Base-by-base conservation (phyloP, 2,888 invertebrate genomes). In the Sipha maydis region DNA sequence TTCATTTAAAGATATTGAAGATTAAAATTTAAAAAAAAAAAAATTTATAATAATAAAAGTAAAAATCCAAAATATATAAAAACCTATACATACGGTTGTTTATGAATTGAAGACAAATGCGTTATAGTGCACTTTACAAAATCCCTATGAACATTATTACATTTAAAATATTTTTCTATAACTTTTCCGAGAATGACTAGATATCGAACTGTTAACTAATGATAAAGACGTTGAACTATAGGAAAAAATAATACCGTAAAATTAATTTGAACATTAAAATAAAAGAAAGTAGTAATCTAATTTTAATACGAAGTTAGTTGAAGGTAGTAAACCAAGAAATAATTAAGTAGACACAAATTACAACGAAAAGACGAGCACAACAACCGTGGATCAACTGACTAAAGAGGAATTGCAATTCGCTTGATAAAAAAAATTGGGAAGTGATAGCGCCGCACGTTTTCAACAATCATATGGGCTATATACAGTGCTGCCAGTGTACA, bases 381-480 rank as follows among this genome's bases (percentile, higher is more conserved):
- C 82, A 61, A 88, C 48, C 88, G 82, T n/a, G 41, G 75, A 82
- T 75, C 80, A 82, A 88, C 86, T 86, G 71, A 86, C 88, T 88
- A 67, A 82, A 82, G 80, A 75, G 34, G 14, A 79, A 48, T 41
- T 61, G 41, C 41, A 80, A 82, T 41, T 82, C 82, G 38, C 41
- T 61, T 88, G 88, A 88, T 88, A 88, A 88, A 82, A 38, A 8
- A 48, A 76, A 48, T 5, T 82, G 31, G 34, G 4, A 1, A 78
- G 73, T 88, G 88, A 88, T 88, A 88, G 82, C 31, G 75, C 31
- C 41, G 88, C 88, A 88, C 88, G 88, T 88, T 88, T 88, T 73
- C 25, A 34, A 17, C 31, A 76, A 75, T 73, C 88, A 88, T 88
- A 88, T 75, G 88, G 7, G 7, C 7, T 21, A 1, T 25, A n/a